Evolutionary conservation across 30 jellyfish, hydroid and myxozoan genomes (phyloP).

Genomic region (Pelagia noctiluca): DNA sequence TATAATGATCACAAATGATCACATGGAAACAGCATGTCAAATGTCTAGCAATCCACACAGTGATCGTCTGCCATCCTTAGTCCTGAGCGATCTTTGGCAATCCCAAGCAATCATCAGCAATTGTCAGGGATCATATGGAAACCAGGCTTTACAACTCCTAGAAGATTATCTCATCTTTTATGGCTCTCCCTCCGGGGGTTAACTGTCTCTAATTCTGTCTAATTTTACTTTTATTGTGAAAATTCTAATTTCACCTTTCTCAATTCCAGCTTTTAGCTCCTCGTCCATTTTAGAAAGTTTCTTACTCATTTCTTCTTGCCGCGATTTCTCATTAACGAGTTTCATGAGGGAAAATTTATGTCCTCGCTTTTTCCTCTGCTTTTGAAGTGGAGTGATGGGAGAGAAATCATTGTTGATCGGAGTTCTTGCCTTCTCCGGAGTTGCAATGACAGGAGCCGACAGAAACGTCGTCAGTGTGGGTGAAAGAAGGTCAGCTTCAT

Average conservation of each 20-base stretch:
- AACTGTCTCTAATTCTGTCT: no score
- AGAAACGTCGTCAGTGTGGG: slow-evolving; percentile 21
- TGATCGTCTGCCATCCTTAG: no score
- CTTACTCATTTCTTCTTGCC: slow-evolving; percentile 45
- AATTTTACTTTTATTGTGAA: no score
- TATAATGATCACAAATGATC: no score
- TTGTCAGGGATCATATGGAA: no score
- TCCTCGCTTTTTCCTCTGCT: background rate
- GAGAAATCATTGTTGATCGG: slow-evolving; percentile 46
- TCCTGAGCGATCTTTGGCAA: no score
- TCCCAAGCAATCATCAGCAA: no score
- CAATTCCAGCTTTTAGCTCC: slow-evolving; percentile 42
- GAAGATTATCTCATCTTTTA: no score
- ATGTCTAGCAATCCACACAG: no score
- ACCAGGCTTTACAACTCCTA: no score
- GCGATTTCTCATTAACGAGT: slow-evolving; percentile 41
- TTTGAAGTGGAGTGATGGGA: slow-evolving; percentile 47
- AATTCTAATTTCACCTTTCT: slow-evolving; percentile 46
- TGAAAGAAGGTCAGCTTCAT: slow-evolving; percentile 51
- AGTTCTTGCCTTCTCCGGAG: slow-evolving; percentile 46
- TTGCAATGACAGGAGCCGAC: slow-evolving; percentile 6
- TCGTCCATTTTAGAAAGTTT: slow-evolving; percentile 54
- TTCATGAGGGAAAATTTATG: slow-evolving; percentile 19
- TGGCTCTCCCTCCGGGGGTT: no score
- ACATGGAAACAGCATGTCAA: no score